Percentiles rank a stretch among this genome's conserved stretches.
phyloP scores from a whole-genome alignment of 2,888 invertebrate genomes.

The Drosophila helvetica region DNA sequence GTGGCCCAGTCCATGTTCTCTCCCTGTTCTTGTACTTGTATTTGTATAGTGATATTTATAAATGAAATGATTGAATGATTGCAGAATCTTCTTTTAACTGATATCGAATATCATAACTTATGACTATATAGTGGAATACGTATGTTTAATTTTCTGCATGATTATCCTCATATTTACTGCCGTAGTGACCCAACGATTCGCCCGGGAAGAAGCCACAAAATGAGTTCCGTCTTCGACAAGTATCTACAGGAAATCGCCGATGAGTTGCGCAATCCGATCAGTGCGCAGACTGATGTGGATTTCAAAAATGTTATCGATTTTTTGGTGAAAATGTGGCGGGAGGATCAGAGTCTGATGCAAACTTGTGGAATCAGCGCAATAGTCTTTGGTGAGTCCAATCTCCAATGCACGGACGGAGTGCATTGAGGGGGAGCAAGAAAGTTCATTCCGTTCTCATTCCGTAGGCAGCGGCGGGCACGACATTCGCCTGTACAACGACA shows the following conservation, averaged over 20 bases:
- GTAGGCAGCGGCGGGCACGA: conserved; percentile 61
- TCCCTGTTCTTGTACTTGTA: not conserved
- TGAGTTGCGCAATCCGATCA: not conserved
- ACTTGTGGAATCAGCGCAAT: not conserved
- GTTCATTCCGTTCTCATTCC: not conserved
- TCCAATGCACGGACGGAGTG: no score
- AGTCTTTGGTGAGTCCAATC: conserved; percentile 36
- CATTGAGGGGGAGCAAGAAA: no score
- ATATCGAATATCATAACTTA: no score
- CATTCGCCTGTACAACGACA: conserved; percentile 49
- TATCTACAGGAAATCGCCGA: conserved; percentile 1
- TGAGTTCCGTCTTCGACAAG: not conserved
- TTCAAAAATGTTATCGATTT: no score
- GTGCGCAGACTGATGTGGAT: no score
- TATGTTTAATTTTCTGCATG: not conserved
- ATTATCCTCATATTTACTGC: not conserved
- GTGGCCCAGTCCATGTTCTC: not conserved
- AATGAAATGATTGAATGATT: not conserved
- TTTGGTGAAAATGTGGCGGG: no score
- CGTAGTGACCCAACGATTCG: no score
- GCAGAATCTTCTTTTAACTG: no score
- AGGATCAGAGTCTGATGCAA: no score
- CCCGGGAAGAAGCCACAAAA: no score
- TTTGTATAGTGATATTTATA: not conserved
- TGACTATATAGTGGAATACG: no score